Percentiles rank a stretch among this genome's conserved stretches.
Evolutionary conservation across 2,797 vertebrate genomes (phyloP).

Genomic region (Pygocentrus nattereri): DNA sequence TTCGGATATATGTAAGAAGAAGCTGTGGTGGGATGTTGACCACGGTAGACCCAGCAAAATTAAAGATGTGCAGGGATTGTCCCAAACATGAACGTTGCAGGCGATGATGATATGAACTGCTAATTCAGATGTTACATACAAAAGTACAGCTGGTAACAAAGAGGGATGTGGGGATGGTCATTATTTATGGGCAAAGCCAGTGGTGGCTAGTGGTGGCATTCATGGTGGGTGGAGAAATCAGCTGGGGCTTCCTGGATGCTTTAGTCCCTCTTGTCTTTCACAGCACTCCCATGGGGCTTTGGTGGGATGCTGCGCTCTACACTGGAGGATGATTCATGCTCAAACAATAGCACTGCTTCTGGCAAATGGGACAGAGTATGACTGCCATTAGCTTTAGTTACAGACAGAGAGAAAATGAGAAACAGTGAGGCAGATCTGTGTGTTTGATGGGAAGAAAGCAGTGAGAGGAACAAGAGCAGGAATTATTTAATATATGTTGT

Average conservation of each 20-base stretch:
- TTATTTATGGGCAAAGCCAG: background rate
- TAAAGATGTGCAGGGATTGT: background rate
- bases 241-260: background rate
- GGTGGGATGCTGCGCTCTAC: conserved; percentile 22
- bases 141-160: background rate
- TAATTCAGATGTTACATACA: background rate
- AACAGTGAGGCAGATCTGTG: conserved; percentile 4
- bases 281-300: conserved; percentile 29
- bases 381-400: conserved; percentile 28
- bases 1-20: background rate
- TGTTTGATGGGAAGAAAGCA: background rate
- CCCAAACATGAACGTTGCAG: background rate
- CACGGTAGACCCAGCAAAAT: background rate
- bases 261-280: conserved; percentile 19
- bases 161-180: background rate
- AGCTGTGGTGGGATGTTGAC: background rate
- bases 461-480: background rate
- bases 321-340: conserved; percentile 56
- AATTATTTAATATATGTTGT: no score
- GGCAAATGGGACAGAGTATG: conserved; percentile 48
- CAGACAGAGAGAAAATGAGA: background rate
- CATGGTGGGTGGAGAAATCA: background rate
- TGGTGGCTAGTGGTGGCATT: background rate
- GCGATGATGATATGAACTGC: background rate
- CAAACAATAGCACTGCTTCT: conserved; percentile 60